Conservation (phyloP, 2,797 vertebrate genomes). For the Ibycter americanus region DNA sequence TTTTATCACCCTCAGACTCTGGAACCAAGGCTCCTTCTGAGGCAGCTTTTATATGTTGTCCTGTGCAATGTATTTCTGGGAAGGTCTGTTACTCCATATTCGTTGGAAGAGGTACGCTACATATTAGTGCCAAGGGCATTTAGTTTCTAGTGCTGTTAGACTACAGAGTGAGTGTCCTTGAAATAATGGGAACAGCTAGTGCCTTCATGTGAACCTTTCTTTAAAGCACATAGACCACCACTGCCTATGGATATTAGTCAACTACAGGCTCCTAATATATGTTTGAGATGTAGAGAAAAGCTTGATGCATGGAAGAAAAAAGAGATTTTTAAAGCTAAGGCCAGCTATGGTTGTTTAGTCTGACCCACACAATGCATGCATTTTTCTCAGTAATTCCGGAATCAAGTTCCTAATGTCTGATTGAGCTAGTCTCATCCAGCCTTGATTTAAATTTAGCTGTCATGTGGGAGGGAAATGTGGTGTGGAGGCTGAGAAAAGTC, state of each 20-base stretch:
- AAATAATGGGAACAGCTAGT: neutral
- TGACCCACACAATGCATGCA: neutral
- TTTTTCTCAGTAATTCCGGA: neutral
- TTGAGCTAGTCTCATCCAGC: neutral
- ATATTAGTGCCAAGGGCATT: neutral
- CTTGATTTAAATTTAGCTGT: slow-evolving; percentile 10
- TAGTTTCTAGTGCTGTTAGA: neutral
- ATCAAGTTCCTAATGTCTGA: neutral
- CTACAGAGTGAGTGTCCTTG: neutral
- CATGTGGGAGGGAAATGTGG: neutral
- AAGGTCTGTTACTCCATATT: neutral
- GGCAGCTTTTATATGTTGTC: neutral
- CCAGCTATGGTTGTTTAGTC: neutral
- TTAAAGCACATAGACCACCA: neutral
- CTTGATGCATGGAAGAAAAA: neutral
- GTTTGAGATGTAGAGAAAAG: neutral
- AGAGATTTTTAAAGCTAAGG: neutral
- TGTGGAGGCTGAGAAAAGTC: slow-evolving; percentile 11
- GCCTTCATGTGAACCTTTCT: neutral
- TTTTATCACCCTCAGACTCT: neutral
- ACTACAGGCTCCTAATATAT: neutral
- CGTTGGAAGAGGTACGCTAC: neutral
- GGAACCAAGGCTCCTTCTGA: neutral
- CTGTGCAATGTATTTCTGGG: neutral
- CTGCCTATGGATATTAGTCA: neutral